Base-by-base conservation (phyloP, 2,797 vertebrate species). In the Gorsachius magnificus region DNA sequence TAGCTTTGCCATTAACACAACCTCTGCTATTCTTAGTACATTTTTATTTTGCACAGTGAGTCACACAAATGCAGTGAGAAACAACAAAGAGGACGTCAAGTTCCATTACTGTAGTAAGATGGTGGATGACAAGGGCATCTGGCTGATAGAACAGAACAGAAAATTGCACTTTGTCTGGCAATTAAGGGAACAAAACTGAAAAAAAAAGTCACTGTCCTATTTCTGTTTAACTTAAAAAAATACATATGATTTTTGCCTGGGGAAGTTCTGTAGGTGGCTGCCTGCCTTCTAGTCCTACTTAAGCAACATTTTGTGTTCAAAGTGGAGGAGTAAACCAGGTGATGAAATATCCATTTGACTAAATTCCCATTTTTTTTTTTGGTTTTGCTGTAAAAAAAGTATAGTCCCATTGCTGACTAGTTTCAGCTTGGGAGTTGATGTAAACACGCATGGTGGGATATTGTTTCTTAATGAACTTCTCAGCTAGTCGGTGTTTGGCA, bases 151-250 rank as follows among this genome's bases (percentile, higher is more conserved):
- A 92, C 60, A 83, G 83, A 85, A 94, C 91, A 95, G 93, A 93
- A 95, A 94, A 97, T 86, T 95, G 92, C 95, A 97, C 96, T 97
- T 96, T 93, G 94, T 93, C 91, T 96, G 76, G 85, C 95, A 96
- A 94, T 97, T 97, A 96, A 83, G 60, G 71, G 83, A 95, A 90
- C 85, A 96, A 92, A 95, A 90, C 0, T 11, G 60, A 35, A 82
- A 93, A 93, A 93, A 95, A 94, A 90, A 26, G 63, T 84, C 81
- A 75, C 81, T 87, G 80, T 87, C 61, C 70, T 83, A 75, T 95
- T 95, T 93, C 83, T 93, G 64, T 90, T 91, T 87, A 81, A 81
- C 93, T 96, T 95, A 41, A 80, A 91, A 94, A 91, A 79, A 83
- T 85, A 81, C 81, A 31, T 93, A 38, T 66, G 65, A 90, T 80